Evolutionary conservation across 2,113 vertebrate species (phyloP).

Genomic region (Mormoops blainvillei): DNA sequence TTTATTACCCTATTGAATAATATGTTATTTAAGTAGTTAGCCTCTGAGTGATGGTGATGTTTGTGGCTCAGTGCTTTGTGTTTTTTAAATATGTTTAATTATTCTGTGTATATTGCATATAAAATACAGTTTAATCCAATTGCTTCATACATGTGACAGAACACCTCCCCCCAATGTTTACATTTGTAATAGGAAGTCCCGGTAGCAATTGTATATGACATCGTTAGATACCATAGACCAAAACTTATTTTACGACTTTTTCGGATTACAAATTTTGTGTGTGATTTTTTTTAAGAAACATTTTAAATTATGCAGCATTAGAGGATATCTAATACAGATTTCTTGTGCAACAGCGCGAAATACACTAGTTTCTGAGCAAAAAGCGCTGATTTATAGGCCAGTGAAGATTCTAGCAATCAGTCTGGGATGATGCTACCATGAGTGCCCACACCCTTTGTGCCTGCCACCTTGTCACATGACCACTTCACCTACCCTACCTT

Average conservation of each 20-base stretch:
- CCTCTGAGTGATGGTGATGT: background rate
- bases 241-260: slow-evolving; percentile 11
- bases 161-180: background rate
- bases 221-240: background rate
- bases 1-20: slow-evolving; percentile 9
- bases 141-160: background rate
- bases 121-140: background rate
- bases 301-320: background rate
- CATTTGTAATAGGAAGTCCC: background rate
- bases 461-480: background rate
- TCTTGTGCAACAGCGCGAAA: background rate
- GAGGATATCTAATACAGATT: background rate
- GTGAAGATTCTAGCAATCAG: background rate
- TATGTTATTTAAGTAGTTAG: background rate
- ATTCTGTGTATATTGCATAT: background rate
- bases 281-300: background rate
- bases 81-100: background rate
- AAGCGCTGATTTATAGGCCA: background rate
- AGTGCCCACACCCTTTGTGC: background rate
- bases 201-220: background rate
- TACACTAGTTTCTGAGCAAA: background rate
- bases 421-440: background rate
- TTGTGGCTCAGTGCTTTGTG: background rate
- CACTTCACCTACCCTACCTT: background rate
- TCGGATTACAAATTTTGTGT: background rate